These are phyloP conservation scores for Steromphala cineraria DNA, from an alignment of 2,888 invertebrate species.

Conservation along the genomic window DNA sequence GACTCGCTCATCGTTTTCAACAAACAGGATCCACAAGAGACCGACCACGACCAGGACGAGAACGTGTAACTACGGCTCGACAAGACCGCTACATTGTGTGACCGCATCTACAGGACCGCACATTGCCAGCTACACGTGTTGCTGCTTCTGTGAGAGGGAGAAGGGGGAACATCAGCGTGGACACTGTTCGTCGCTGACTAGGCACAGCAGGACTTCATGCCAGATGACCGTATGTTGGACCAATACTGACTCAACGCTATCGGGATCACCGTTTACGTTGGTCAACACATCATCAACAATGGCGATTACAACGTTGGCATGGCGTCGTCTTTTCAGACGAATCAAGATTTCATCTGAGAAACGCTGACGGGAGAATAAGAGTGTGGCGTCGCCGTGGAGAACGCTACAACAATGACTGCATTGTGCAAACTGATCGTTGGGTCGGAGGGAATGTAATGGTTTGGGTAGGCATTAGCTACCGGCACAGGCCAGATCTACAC, in stretches of 20 bases:
- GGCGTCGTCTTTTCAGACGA: not conserved
- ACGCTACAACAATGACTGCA: not conserved
- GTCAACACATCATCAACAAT: not conserved
- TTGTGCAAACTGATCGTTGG: not conserved
- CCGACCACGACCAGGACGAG: too few relatives aligned
- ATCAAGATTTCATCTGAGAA: not conserved
- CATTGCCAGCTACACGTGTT: too few relatives aligned
- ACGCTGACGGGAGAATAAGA: not conserved
- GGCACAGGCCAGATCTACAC: not conserved
- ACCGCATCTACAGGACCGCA: too few relatives aligned
- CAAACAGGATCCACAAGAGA: too few relatives aligned
- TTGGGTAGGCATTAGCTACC: not conserved
- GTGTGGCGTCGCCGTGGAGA: not conserved
- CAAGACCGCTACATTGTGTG: too few relatives aligned
- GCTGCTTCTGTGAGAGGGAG: too few relatives aligned
- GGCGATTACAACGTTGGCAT: not conserved
- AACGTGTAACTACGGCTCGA: too few relatives aligned
- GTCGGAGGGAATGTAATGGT: not conserved
- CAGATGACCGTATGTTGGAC: not conserved
- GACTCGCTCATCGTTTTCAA: too few relatives aligned
- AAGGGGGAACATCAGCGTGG: too few relatives aligned
- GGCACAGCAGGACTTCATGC: too few relatives aligned
- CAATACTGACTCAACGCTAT: not conserved
- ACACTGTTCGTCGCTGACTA: too few relatives aligned
- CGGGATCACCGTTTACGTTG: not conserved